A percentile compares a stretch with the other conserved stretches of the same genome.
phyloP scores from a whole-genome alignment of 1,140 invertebrate genomes.

The Chionoecetes opilio region DNA sequence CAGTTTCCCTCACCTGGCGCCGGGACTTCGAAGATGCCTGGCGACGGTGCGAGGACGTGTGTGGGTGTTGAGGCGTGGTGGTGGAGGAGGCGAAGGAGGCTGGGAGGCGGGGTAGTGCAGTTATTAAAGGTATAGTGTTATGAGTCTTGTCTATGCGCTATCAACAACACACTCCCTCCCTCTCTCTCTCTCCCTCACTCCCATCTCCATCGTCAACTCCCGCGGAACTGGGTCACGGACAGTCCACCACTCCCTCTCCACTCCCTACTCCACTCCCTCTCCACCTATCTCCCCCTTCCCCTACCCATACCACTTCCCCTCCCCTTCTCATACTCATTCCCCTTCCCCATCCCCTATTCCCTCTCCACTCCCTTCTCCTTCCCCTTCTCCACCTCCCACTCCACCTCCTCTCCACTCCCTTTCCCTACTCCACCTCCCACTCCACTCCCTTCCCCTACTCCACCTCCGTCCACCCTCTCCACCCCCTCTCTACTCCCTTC shows the following conservation, averaged over 20 bases:
- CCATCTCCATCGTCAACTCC: not conserved
- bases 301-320: no score
- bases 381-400: no score
- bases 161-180: not conserved
- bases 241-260: not conserved
- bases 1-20: not conserved
- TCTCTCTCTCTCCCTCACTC: not conserved
- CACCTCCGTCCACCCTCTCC: no score
- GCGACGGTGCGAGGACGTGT: not conserved
- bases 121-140: not conserved
- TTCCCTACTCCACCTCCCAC: no score
- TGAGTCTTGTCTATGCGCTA: not conserved
- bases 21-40: not conserved
- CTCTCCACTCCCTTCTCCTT: no score
- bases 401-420: no score
- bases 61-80: not conserved
- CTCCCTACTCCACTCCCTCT: not conserved
- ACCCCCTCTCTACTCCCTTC: no score
- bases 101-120: not conserved
- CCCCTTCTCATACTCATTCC: no score
- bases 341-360: no score
- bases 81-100: not conserved
- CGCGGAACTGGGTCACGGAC: not conserved
- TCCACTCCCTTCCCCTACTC: no score
- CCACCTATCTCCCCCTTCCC: not conserved